Evolutionary conservation across 2,888 invertebrate genomes (phyloP).

Genomic region (Melipona bicolor): DNA sequence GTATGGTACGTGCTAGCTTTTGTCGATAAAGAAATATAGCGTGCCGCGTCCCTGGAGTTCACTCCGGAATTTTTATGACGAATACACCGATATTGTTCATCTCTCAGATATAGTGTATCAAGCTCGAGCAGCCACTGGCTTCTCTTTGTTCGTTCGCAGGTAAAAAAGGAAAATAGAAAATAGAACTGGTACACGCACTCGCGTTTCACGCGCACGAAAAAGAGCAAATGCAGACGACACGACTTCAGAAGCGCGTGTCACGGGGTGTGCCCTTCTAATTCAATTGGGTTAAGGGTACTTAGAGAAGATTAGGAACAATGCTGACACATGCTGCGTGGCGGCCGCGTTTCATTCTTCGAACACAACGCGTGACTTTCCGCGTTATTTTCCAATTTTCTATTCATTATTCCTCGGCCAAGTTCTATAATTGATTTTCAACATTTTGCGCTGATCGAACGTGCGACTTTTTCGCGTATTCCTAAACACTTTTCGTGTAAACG

Average conservation of each 20-base stretch:
- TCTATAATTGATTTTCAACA: not conserved
- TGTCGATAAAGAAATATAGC: too few species aligned
- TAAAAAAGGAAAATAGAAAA: not conserved
- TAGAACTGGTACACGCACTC: conserved; percentile 8
- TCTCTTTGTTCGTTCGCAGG: not conserved
- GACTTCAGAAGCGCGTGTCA: conserved; percentile 58
- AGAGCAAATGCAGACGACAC: conserved; percentile 55
- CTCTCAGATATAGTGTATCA: conserved; percentile 48
- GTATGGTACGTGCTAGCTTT: not conserved
- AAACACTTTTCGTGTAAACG: not conserved
- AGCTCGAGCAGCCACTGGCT: not conserved
- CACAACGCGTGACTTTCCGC: conserved; percentile 7
- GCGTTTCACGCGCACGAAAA: conserved; percentile 48
- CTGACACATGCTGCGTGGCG: conserved; percentile 77
- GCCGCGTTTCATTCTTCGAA: conserved; percentile 48
- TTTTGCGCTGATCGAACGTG: not conserved
- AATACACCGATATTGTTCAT: conserved; percentile 50
- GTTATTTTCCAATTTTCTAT: not conserved
- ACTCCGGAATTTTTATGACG: conserved; percentile 48
- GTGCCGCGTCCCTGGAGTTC: not conserved
- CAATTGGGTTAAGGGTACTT: conserved; percentile 83
- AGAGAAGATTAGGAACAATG: conserved; percentile 81
- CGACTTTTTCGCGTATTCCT: not conserved
- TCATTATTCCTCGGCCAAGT: not conserved
- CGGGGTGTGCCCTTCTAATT: conserved; percentile 75